A percentile compares a stretch with the other conserved stretches of the same genome.
Evolutionary conservation across 2,797 vertebrate genomes (phyloP).

Genomic region (Pseudomugil gertrudae): DNA sequence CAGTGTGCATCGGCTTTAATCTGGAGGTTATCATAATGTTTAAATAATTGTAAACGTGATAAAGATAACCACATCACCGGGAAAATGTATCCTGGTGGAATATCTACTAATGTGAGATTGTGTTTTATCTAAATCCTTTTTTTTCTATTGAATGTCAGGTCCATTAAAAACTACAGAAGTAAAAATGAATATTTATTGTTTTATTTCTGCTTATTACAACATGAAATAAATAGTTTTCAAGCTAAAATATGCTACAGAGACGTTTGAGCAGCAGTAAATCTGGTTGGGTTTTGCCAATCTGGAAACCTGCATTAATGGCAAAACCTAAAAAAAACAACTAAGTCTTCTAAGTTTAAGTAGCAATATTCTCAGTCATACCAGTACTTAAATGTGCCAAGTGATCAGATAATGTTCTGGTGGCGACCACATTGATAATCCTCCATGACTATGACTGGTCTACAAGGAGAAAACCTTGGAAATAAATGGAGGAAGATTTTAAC

Average conservation of each 20-base stretch:
- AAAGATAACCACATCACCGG: conserved; percentile 5
- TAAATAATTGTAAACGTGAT: conserved; percentile 34
- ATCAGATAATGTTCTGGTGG: no score
- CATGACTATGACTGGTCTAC: no score
- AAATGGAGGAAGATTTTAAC: no score
- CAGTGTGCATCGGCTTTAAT: conserved; percentile 54
- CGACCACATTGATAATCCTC: no score
- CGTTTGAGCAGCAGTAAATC: neutral
- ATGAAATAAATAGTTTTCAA: neutral
- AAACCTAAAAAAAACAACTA: neutral
- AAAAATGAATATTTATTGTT: neutral
- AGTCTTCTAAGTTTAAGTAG: neutral
- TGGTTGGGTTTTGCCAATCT: neutral
- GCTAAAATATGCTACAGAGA: neutral
- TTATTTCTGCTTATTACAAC: neutral
- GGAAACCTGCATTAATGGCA: neutral
- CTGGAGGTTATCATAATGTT: conserved; percentile 37
- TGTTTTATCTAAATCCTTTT: neutral
- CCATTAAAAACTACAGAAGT: neutral
- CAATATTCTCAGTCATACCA: no score
- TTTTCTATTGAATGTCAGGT: neutral
- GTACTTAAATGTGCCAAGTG: no score
- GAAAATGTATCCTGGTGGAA: conserved; percentile 8
- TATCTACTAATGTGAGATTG: neutral
- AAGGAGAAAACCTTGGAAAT: no score